These are phyloP conservation scores for Manis pentadactyla DNA, from an alignment of 2,797 vertebrate genomes.

Conservation along the genomic window DNA sequence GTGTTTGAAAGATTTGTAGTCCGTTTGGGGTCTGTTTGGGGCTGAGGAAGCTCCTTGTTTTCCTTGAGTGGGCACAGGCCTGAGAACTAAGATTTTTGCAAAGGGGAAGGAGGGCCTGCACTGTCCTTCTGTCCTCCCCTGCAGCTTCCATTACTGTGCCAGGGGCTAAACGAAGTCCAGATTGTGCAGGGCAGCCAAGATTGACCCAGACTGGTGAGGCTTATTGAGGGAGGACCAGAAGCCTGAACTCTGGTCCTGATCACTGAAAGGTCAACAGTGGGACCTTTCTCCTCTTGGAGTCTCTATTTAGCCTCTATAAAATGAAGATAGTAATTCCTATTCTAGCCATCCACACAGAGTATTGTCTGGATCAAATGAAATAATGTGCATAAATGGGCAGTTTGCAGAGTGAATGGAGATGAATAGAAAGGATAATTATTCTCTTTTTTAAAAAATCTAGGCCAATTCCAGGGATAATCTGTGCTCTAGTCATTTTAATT, in stretches of 20 bases:
- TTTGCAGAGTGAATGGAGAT: conserved; percentile 8
- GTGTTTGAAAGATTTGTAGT: not conserved
- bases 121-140: not conserved
- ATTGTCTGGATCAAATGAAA: not conserved
- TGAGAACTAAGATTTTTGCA: not conserved
- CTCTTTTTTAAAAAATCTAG: not conserved
- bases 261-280: not conserved
- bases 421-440: not conserved
- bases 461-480: not conserved
- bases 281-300: not conserved
- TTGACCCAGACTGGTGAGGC: not conserved
- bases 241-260: not conserved
- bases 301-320: not conserved
- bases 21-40: not conserved
- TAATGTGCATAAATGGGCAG: not conserved
- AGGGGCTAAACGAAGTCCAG: not conserved
- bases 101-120: not conserved
- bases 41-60: not conserved
- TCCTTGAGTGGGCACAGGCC: not conserved
- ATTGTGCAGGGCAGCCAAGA: not conserved
- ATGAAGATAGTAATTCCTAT: not conserved
- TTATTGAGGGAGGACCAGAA: not conserved
- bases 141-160: not conserved
- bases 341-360: not conserved
- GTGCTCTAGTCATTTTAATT: not conserved